Conservation (phyloP, 2,888 invertebrate species). For the Polia nebulosa region DNA sequence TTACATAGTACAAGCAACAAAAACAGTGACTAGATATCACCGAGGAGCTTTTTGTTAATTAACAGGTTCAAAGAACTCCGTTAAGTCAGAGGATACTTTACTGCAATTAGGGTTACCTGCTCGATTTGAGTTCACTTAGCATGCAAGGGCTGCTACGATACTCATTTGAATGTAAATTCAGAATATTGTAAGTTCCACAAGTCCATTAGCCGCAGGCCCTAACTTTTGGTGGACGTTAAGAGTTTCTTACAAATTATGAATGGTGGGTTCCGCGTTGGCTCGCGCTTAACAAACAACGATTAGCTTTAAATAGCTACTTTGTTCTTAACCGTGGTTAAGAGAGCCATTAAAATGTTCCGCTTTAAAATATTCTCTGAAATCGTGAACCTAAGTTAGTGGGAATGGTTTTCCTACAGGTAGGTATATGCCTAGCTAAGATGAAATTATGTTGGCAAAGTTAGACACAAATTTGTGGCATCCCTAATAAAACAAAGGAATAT, state of each 20-base stretch:
- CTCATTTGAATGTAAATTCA: slow-evolving; percentile 48
- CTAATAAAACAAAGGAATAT: slow-evolving; percentile 39
- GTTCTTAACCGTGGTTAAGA: slow-evolving; percentile 30
- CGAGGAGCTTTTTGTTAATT: slow-evolving; percentile 55
- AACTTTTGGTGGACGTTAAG: slow-evolving; percentile 42
- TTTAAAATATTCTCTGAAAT: not conserved
- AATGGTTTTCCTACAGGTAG: not conserved
- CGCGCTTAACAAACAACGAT: slow-evolving; percentile 45
- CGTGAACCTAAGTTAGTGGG: slow-evolving; percentile 5
- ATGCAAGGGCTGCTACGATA: slow-evolving; percentile 40
- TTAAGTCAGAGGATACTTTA: slow-evolving; percentile 36
- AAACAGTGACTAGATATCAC: slow-evolving; percentile 19
- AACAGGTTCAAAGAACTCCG: slow-evolving; percentile 56
- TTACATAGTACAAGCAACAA: slow-evolving; percentile 22
- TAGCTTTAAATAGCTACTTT: slow-evolving; percentile 37
- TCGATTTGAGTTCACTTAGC: slow-evolving; percentile 36
- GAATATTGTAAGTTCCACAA: slow-evolving; percentile 38
- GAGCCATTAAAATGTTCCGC: slow-evolving; percentile 17
- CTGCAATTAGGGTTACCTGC: slow-evolving; percentile 48
- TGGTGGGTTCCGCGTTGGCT: slow-evolving; percentile 16
- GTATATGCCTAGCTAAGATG: not conserved
- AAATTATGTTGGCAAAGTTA: not conserved
- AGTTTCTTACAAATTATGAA: slow-evolving; percentile 53
- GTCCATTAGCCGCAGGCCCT: slow-evolving; percentile 38
- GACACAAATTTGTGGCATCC: slow-evolving; percentile 11